phyloP scores from a whole-genome alignment of 2,113 vertebrate genomes.

The Origma solitaria region DNA sequence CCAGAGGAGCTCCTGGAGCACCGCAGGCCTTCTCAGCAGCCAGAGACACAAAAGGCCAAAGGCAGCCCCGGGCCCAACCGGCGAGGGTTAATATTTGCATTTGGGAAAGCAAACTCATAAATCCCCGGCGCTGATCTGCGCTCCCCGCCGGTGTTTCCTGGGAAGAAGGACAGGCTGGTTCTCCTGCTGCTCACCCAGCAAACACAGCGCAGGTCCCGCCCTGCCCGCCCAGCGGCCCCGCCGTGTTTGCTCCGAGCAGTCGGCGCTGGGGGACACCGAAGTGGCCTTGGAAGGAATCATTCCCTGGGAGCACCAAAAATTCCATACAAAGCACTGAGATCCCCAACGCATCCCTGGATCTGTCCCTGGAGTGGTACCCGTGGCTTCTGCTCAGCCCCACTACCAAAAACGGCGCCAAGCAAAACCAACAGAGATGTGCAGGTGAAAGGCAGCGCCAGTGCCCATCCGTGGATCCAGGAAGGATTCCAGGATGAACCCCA shows the following conservation, averaged over 20 bases:
- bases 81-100: constrained; percentile 48
- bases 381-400: too few relatives aligned
- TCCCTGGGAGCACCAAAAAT: neutral
- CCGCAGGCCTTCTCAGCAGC: neutral
- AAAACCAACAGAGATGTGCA: too few relatives aligned
- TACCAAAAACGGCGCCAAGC: too few relatives aligned
- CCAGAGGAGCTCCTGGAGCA: neutral
- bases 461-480: rapidly evolving
- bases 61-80: neutral
- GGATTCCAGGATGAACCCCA: neutral
- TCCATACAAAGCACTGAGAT: rapidly evolving
- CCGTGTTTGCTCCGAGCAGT: constrained; percentile 23
- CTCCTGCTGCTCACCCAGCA: neutral
- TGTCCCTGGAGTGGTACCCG: neutral
- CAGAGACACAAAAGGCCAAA: constrained; percentile 35
- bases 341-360: neutral
- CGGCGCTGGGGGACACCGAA: neutral
- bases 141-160: constrained; percentile 48
- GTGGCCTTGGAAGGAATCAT: neutral
- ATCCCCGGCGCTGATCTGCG: constrained; percentile 20
- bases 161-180: neutral
- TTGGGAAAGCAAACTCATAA: constrained; percentile 70
- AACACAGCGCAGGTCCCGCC: neutral
- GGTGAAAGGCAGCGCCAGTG: too few relatives aligned
- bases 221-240: neutral